Percentiles rank a stretch among this genome's conserved stretches.
These are phyloP conservation scores for Diceros bicornis DNA, from an alignment of 2,797 vertebrate species.

Conservation along the genomic window DNA sequence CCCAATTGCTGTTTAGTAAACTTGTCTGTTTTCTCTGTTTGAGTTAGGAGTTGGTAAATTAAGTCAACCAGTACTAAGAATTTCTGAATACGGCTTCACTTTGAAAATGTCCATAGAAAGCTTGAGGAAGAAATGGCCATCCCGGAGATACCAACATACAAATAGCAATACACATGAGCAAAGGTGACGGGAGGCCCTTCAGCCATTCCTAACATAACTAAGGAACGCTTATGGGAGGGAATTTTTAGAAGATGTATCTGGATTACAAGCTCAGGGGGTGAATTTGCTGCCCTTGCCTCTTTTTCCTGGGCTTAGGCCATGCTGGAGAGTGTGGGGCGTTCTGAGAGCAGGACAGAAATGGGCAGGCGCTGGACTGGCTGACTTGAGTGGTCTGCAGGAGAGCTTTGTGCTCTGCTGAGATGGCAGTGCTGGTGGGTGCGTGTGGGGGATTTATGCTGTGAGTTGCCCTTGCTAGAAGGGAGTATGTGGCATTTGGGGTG, in stretches of 20 bases:
- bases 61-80: not conserved
- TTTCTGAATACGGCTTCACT: not conserved
- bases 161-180: fast-evolving
- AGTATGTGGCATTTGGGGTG: not conserved
- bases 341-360: not conserved
- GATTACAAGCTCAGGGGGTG: not conserved
- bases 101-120: not conserved
- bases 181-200: too few species aligned
- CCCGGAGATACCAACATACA: not conserved
- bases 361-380: not conserved
- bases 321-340: fast-evolving
- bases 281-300: not conserved
- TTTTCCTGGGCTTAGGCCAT: not conserved
- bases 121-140: not conserved
- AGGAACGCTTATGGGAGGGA: not conserved
- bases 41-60: not conserved
- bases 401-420: too few species aligned
- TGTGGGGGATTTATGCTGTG: fast-evolving
- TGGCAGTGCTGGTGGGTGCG: not conserved
- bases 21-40: not conserved
- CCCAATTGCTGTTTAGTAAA: fast-evolving
- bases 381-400: fast-evolving
- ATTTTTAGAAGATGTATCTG: not conserved
- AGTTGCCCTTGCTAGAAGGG: not conserved
- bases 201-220: fast-evolving